phyloP scores from a whole-genome alignment of 2,113 vertebrate species.

The Nycticebus coucang region DNA sequence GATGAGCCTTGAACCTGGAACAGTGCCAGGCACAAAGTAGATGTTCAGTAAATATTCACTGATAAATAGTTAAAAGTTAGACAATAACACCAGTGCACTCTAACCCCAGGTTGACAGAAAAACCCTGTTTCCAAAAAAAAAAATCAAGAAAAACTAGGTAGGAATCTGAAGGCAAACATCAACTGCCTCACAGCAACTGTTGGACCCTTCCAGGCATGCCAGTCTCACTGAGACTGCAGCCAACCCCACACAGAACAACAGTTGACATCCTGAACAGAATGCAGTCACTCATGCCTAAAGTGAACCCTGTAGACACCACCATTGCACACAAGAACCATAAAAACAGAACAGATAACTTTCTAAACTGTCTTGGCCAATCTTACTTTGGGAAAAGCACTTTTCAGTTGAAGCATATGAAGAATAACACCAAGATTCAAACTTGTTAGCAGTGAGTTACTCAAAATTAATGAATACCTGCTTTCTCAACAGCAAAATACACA shows the following conservation, averaged over 20 bases:
- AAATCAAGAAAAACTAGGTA: not conserved
- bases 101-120: no score
- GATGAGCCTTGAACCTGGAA: not conserved
- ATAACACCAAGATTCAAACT: conserved; percentile 34
- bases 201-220: not conserved
- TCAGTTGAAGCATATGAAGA: not conserved
- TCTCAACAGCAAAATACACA: conserved; percentile 45
- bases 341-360: not conserved
- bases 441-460: not conserved
- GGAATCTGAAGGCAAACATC: not conserved
- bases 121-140: no score
- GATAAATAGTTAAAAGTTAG: not conserved
- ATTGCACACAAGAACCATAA: not conserved
- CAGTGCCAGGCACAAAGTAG: not conserved
- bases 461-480: conserved; percentile 15
- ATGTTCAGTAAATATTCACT: not conserved
- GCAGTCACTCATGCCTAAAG: not conserved
- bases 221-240: not conserved
- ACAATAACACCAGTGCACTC: no score
- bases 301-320: not conserved
- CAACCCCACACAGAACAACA: not conserved
- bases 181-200: not conserved
- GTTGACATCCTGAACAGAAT: not conserved
- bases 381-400: not conserved
- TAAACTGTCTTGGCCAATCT: not conserved